phyloP scores from a whole-genome alignment of 2,797 vertebrate species.

The Tympanoctomys barrerae region DNA sequence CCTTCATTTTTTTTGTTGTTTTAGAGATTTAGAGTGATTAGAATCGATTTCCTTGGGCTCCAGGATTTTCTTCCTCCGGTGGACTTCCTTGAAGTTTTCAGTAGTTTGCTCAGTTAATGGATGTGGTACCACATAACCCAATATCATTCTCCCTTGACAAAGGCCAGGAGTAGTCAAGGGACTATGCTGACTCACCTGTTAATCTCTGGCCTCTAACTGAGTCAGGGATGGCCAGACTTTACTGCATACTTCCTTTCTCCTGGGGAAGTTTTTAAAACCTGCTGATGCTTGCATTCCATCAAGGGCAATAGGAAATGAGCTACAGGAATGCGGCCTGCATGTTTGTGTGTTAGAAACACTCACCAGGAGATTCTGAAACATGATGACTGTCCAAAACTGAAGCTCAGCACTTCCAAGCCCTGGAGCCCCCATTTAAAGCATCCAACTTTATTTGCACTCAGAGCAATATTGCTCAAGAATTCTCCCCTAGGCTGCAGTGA shows the following conservation, averaged over 20 bases:
- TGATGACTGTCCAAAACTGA: neutral
- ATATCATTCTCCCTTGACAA: neutral
- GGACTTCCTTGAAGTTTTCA: neutral
- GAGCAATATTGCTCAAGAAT: neutral
- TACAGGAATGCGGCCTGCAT: neutral
- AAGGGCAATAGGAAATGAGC: neutral
- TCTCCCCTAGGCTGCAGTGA: neutral
- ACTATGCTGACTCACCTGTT: neutral
- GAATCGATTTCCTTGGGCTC: neutral
- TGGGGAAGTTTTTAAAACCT: neutral
- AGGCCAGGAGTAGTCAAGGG: neutral
- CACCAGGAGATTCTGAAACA: neutral
- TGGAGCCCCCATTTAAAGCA: neutral
- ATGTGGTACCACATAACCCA: neutral
- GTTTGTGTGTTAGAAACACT: neutral
- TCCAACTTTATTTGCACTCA: neutral
- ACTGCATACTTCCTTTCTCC: neutral
- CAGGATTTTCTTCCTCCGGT: neutral
- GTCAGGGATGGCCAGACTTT: neutral
- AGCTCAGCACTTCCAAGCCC: neutral
- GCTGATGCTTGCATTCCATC: neutral
- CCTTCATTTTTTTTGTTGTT: neutral
- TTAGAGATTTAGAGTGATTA: neutral
- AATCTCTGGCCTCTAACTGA: neutral
- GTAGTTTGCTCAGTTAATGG: no score